Conservation (phyloP, 2,113 vertebrate species). For the Catharus minimus region DNA sequence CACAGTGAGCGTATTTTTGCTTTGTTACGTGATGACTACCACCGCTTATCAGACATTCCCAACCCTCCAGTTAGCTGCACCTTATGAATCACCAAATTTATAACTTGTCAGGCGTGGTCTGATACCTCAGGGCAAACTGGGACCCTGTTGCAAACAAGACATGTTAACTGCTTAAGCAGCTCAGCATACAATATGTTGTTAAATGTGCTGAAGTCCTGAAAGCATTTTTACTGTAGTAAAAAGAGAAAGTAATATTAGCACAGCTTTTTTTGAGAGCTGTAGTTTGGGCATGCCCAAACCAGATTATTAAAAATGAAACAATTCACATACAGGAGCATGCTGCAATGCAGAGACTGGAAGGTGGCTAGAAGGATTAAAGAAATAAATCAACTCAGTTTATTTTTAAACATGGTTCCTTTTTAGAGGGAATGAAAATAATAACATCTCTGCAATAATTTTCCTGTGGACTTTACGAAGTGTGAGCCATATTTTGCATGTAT, state of each 20-base stretch:
- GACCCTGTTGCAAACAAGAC: constrained; percentile 1
- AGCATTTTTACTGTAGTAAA: neutral
- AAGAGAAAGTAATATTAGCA: neutral
- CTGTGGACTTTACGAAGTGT: neutral
- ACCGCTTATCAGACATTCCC: neutral
- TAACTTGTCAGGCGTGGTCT: neutral
- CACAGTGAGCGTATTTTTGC: neutral
- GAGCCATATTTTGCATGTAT: neutral
- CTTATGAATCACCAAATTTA: constrained; percentile 40
- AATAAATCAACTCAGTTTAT: neutral
- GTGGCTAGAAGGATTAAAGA: neutral
- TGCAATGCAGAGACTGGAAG: neutral
- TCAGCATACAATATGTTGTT: neutral
- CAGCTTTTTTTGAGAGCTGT: neutral
- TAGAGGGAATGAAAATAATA: neutral
- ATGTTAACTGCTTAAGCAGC: neutral
- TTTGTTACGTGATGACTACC: neutral
- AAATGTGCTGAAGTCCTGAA: neutral
- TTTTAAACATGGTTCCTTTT: neutral
- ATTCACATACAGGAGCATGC: neutral
- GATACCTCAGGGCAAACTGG: neutral
- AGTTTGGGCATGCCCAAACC: neutral
- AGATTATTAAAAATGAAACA: neutral
- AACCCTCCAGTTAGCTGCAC: neutral
- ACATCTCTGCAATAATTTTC: neutral